These are phyloP conservation scores for Drosophila aff. DNA, from an alignment of 1,140 invertebrate species.

Conservation along the genomic window DNA sequence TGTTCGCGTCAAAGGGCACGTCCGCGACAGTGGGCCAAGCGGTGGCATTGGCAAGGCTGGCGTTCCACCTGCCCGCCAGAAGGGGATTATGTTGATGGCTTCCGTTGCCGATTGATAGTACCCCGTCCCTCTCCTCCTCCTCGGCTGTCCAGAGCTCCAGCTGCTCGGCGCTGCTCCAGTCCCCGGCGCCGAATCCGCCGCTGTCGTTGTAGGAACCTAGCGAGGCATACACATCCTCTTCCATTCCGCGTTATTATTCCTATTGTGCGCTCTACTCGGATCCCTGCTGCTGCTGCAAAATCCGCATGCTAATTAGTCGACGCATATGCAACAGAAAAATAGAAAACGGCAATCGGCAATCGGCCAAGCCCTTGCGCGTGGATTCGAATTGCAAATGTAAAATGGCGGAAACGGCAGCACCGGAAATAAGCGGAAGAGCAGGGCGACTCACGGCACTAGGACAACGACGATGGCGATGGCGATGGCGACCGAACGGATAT, in stretches of 20 bases:
- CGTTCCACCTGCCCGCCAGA: constrained; percentile 44
- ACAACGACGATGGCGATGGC: constrained; percentile 18
- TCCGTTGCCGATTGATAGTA: constrained; percentile 20
- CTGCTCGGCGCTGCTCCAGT: constrained; percentile 62
- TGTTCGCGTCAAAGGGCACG: constrained; percentile 85
- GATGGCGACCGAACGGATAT: constrained; percentile 62
- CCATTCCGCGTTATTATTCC: constrained; percentile 64
- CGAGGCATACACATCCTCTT: constrained; percentile 77
- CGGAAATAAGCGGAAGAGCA: constrained; percentile 53
- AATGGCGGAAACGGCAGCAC: constrained; percentile 23
- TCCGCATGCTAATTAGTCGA: constrained; percentile 69
- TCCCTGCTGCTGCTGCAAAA: constrained; percentile 33
- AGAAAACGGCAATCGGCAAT: constrained; percentile 5
- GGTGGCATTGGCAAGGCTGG: constrained; percentile 38
- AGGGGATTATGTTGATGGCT: constrained; percentile 35
- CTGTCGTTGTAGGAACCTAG: constrained; percentile 65
- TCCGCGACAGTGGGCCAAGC: constrained; percentile 6
- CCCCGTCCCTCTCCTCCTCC: background rate
- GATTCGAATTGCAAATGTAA: constrained; percentile 66
- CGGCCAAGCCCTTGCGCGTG: constrained; percentile 10
- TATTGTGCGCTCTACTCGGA: constrained; percentile 42
- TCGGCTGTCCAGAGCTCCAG: constrained; percentile 48
- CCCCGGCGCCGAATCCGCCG: constrained; percentile 16
- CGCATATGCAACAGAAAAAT: constrained; percentile 59
- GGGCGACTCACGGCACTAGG: constrained; percentile 19